Percentiles rank a stretch among this genome's conserved stretches.
Evolutionary conservation across 2,888 invertebrate species (phyloP).

Genomic region (Pheosia gnoma): DNA sequence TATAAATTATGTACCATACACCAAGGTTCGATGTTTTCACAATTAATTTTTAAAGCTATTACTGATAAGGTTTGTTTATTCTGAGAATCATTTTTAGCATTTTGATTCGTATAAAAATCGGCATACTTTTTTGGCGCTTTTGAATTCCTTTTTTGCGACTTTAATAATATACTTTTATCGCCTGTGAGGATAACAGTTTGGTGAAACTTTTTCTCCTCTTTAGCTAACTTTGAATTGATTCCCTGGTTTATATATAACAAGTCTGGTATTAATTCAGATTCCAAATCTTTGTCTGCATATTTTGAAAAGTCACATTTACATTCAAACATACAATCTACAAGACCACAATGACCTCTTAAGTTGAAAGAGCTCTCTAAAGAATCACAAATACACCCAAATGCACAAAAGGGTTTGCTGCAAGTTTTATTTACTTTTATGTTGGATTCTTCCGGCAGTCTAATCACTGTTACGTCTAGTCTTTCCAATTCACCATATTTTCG

Average conservation of each 20-base stretch:
- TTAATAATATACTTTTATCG: constrained; percentile 86
- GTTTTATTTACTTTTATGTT: constrained; percentile 15
- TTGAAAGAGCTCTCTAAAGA: constrained; percentile 78
- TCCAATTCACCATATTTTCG: constrained; percentile 79
- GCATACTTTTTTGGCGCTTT: constrained; percentile 86
- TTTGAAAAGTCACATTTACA: constrained; percentile 72
- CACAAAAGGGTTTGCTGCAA: constrained; percentile 84
- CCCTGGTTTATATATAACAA: constrained; percentile 75
- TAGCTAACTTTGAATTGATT: constrained; percentile 83
- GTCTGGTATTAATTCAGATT: constrained; percentile 55
- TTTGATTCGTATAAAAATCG: constrained; percentile 74
- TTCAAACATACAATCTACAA: constrained; percentile 84
- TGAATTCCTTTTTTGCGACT: constrained; percentile 81
- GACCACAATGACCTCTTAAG: constrained; percentile 85
- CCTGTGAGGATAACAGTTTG: constrained; percentile 87
- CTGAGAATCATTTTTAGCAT: constrained; percentile 49
- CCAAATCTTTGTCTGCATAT: constrained; percentile 50
- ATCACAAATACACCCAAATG: constrained; percentile 87
- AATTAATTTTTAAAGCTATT: constrained; percentile 53
- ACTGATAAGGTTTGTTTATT: constrained; percentile 48
- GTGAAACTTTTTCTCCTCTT: constrained; percentile 88
- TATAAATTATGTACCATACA: constrained; percentile 87
- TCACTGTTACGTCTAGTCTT: constrained; percentile 87
- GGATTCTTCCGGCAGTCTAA: constrained; percentile 71
- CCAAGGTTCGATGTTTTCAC: constrained; percentile 82